These are phyloP conservation scores for Macaria liturata DNA, from an alignment of 2,888 invertebrate genomes.

Conservation along the genomic window DNA sequence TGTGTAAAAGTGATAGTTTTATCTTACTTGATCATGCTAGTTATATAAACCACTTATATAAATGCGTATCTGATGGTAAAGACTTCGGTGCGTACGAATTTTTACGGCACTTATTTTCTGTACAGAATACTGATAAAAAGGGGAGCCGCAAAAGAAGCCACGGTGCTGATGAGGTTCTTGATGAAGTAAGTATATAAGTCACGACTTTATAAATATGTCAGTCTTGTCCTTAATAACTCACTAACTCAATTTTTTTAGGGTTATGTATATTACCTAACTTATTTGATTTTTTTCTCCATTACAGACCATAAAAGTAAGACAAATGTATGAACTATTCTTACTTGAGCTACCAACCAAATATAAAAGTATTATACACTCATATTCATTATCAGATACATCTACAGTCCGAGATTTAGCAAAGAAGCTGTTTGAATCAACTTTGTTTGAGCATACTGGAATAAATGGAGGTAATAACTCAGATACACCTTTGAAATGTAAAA, in stretches of 20 bases:
- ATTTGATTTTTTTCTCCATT: constrained; percentile 30
- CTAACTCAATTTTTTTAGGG: too few species aligned
- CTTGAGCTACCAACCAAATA: constrained; percentile 41
- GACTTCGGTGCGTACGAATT: constrained; percentile 43
- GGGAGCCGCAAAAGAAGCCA: constrained; percentile 50
- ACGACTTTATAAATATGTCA: too few species aligned
- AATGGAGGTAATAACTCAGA: constrained; percentile 84
- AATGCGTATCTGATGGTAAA: constrained; percentile 43
- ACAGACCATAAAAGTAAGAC: constrained; percentile 53
- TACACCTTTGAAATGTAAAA: constrained; percentile 70
- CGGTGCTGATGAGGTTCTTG: constrained; percentile 37
- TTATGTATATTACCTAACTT: too few species aligned
- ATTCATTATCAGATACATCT: constrained; percentile 57
- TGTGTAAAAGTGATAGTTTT: constrained; percentile 23
- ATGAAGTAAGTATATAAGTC: constrained; percentile 51
- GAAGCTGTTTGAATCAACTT: constrained; percentile 55
- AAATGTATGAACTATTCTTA: constrained; percentile 47
- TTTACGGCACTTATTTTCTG: constrained; percentile 51
- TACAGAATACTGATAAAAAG: constrained; percentile 35
- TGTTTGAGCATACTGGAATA: constrained; percentile 51
- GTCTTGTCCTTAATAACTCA: too few species aligned
- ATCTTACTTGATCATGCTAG: constrained; percentile 57
- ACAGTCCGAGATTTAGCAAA: constrained; percentile 54
- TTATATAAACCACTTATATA: constrained; percentile 51
- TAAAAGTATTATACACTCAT: constrained; percentile 39